Conservation (phyloP, 2,113 vertebrate species). For the Rhombomys opimus region DNA sequence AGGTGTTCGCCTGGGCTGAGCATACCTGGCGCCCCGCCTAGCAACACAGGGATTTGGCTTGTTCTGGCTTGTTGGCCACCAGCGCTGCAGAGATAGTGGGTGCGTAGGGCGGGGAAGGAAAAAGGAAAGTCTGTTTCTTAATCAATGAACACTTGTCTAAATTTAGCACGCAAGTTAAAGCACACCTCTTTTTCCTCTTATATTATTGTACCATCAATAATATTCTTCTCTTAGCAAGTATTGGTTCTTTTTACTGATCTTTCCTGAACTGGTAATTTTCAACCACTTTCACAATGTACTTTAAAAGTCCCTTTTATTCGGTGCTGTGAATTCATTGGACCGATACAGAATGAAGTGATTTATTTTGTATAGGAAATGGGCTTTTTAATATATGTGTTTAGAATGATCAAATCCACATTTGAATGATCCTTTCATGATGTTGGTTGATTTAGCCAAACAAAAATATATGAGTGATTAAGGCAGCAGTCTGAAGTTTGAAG, state of each 20-base stretch:
- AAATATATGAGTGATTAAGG: constrained; percentile 7
- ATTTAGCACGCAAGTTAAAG: constrained; percentile 49
- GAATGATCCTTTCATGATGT: constrained; percentile 41
- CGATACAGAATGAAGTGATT: background rate
- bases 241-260: constrained; percentile 38
- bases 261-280: constrained; percentile 54
- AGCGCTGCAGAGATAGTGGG: constrained; percentile 73
- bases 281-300: background rate
- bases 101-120: constrained; percentile 75
- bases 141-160: constrained; percentile 40
- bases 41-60: background rate
- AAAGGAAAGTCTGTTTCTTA: constrained; percentile 15
- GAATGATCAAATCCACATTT: constrained; percentile 36
- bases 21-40: constrained; percentile 65
- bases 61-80: constrained; percentile 21
- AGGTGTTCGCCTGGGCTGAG: background rate
- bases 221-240: constrained; percentile 25
- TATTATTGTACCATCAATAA: constrained; percentile 54
- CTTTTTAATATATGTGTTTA: constrained; percentile 18
- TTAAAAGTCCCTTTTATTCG: constrained; percentile 22
- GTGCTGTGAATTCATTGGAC: background rate
- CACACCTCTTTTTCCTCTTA: constrained; percentile 19
- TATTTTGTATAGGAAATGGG: constrained; percentile 32
- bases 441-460: constrained; percentile 60
- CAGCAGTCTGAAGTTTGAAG: constrained; percentile 2